A percentile compares a stretch with the other conserved stretches of the same genome.
Conservation (phyloP, 2,888 invertebrate species). For the Calliphora vomitoria region DNA sequence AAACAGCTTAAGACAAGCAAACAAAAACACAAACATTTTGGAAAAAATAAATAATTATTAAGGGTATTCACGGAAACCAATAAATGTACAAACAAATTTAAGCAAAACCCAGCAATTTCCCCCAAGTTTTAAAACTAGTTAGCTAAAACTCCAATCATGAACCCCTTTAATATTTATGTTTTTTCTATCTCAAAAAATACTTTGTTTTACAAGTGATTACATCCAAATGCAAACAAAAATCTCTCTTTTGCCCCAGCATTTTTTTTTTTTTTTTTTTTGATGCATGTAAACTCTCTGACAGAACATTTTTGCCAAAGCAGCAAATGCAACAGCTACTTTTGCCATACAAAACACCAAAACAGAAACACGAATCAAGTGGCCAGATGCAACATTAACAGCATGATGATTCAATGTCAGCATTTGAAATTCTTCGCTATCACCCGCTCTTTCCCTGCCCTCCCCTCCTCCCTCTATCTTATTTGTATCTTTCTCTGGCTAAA, state of each 20-base stretch:
- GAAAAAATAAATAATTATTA: conserved; percentile 3
- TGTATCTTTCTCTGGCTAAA: not conserved
- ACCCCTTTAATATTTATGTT: no score
- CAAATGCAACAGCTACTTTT: not conserved
- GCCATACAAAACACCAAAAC: not conserved
- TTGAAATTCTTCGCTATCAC: conserved; percentile 6
- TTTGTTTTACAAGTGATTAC: not conserved
- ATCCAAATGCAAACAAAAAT: not conserved
- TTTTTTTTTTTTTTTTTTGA: no score
- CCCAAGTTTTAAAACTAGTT: no score
- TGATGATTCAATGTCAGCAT: conserved; percentile 53
- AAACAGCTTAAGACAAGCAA: conserved; percentile 25
- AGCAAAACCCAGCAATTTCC: no score
- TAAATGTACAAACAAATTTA: no score
- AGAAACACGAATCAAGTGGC: not conserved
- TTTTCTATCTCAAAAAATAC: no score
- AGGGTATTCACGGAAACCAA: not conserved
- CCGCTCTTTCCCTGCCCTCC: not conserved
- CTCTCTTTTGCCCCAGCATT: no score
- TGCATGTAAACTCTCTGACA: not conserved
- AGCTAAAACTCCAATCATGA: no score
- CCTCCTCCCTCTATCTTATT: not conserved
- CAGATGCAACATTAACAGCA: conserved; percentile 25
- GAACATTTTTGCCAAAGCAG: not conserved
- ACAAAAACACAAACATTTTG: not conserved